These are phyloP conservation scores for Aphis craccivora DNA, from an alignment of 1,140 invertebrate species.

Conservation along the genomic window DNA sequence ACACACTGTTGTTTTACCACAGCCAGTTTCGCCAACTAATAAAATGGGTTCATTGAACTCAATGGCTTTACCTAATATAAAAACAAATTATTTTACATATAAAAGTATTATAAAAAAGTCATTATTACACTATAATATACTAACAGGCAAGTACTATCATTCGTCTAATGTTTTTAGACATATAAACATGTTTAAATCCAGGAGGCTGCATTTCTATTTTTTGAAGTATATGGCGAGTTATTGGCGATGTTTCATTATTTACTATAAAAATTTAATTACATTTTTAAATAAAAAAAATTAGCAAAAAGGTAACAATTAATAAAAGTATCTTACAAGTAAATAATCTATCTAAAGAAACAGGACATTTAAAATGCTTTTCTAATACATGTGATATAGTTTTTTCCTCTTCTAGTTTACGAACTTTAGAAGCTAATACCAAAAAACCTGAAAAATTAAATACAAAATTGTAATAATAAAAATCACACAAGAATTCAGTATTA, in stretches of 20 bases:
- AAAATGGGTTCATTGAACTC: constrained; percentile 94
- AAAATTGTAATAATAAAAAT: not conserved
- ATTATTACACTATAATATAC: constrained; percentile 48
- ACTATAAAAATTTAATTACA: constrained; percentile 56
- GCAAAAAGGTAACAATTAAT: not conserved
- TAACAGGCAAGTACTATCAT: constrained; percentile 86
- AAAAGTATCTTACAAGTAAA: constrained; percentile 70
- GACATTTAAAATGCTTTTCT: constrained; percentile 84
- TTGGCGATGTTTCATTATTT: constrained; percentile 71
- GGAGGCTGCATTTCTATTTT: constrained; percentile 67
- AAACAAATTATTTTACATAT: not conserved
- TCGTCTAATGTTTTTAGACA: constrained; percentile 90
- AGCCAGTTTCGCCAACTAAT: constrained; percentile 96
- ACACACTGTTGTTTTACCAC: constrained; percentile 97
- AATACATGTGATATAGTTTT: constrained; percentile 81
- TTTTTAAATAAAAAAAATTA: constrained; percentile 16
- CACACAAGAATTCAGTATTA: not conserved
- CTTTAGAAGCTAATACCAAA: constrained; percentile 90
- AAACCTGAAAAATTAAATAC: constrained; percentile 70
- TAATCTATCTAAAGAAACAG: constrained; percentile 76
- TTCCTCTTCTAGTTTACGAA: constrained; percentile 82
- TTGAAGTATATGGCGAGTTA: constrained; percentile 78
- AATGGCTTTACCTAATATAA: constrained; percentile 74
- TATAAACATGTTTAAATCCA: constrained; percentile 84
- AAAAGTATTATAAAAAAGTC: not conserved